These are phyloP conservation scores for Chloropsis hardwickii DNA, from an alignment of 2,113 vertebrate genomes.

Conservation along the genomic window DNA sequence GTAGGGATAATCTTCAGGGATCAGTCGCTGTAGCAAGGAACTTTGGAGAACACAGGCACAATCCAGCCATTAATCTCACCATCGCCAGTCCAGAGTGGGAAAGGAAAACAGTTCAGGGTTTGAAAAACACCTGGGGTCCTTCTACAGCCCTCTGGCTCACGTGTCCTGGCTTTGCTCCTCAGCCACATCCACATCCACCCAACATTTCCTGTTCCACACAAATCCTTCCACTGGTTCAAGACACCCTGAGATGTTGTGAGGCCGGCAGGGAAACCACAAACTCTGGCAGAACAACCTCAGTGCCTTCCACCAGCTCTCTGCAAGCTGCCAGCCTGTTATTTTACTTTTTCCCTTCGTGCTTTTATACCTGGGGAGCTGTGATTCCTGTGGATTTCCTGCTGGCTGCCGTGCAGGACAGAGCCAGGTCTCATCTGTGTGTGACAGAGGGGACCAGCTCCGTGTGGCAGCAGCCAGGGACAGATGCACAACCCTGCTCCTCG, in stretches of 20 bases:
- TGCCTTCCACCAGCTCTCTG: not conserved
- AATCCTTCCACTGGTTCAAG: not conserved
- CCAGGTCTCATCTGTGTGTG: not conserved
- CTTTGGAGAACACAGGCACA: not conserved
- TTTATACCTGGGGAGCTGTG: not conserved
- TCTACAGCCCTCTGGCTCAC: not conserved
- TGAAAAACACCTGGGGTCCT: not conserved
- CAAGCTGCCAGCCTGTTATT: not conserved
- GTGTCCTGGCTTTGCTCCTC: not conserved
- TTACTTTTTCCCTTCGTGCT: not conserved
- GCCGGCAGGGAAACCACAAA: not conserved
- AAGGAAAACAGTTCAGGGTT: not conserved
- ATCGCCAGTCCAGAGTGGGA: not conserved
- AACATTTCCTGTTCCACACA: not conserved
- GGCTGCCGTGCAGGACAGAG: fast-evolving
- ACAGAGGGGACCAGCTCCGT: not conserved
- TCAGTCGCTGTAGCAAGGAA: not conserved
- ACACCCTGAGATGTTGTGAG: fast-evolving
- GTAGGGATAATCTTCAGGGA: slow-evolving; percentile 36
- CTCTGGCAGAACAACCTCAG: not conserved
- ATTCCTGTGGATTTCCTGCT: not conserved
- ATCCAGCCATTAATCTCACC: not conserved
- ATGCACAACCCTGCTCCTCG: not conserved
- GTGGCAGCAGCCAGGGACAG: not conserved
- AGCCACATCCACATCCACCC: fast-evolving